phyloP scores from a whole-genome alignment of 2,888 invertebrate species.

The Octonoba sinensis region DNA sequence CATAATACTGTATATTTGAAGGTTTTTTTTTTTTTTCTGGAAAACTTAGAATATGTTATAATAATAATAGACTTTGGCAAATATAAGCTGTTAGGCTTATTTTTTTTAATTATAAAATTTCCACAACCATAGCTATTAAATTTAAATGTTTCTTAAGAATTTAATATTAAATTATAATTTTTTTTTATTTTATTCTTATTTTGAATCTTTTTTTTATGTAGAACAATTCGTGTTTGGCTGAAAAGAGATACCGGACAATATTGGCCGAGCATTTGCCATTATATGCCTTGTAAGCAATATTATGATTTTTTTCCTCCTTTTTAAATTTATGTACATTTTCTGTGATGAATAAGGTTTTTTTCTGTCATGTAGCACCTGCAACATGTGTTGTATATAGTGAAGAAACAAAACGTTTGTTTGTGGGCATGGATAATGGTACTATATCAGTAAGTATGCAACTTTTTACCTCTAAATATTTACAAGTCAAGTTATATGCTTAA shows the following conservation, averaged over 20 bases:
- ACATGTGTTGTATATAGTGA: conserved; percentile 89
- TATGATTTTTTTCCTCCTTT: not conserved
- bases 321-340: not conserved
- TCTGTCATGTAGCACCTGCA: conserved; percentile 78
- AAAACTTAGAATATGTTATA: too few relatives aligned
- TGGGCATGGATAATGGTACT: conserved; percentile 96
- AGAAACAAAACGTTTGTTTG: conserved; percentile 89
- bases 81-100: too few relatives aligned
- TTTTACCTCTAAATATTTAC: not conserved
- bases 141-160: too few relatives aligned
- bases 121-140: too few relatives aligned
- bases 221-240: conserved; percentile 95
- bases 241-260: conserved; percentile 98
- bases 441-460: conserved; percentile 74
- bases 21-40: too few relatives aligned
- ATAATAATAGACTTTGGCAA: too few relatives aligned
- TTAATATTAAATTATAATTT: too few relatives aligned
- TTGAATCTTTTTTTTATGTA: conserved; percentile 71
- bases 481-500: too few relatives aligned
- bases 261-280: conserved; percentile 98
- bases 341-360: not conserved
- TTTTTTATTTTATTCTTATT: conserved; percentile 21
- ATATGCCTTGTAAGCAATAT: conserved; percentile 79
- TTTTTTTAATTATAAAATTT: too few relatives aligned
- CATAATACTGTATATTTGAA: too few relatives aligned